Conservation (phyloP, 2,113 vertebrate genomes). For the Neotragus moschatus region DNA sequence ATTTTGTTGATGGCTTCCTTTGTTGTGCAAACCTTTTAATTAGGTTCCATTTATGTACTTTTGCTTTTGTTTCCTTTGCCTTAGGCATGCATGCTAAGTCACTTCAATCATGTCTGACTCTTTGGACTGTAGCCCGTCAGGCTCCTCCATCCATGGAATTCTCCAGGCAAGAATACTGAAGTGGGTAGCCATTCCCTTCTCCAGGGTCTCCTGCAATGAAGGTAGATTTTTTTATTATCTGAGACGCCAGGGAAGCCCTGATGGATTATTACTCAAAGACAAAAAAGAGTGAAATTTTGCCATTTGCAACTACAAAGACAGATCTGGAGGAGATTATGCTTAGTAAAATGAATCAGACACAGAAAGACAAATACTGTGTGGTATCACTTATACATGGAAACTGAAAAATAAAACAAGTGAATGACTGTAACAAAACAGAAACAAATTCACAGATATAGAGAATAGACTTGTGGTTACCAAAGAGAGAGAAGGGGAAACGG, state of each 20-base stretch:
- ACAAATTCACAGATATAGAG: not conserved
- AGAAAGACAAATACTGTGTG: not conserved
- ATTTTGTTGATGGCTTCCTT: not conserved
- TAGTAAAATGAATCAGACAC: not conserved
- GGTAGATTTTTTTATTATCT: not conserved
- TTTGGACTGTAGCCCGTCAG: not conserved
- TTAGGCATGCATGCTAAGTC: not conserved
- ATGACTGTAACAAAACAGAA: not conserved
- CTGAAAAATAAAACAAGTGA: not conserved
- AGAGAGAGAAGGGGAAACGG: not conserved
- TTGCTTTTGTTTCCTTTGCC: not conserved
- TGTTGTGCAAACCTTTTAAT: not conserved
- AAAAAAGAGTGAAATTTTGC: not conserved
- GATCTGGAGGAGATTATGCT: not conserved
- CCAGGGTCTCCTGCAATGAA: not conserved
- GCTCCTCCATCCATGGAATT: not conserved
- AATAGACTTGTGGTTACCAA: not conserved
- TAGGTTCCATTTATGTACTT: not conserved
- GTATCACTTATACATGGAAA: not conserved
- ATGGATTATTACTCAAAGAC: not conserved
- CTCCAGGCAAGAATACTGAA: not conserved
- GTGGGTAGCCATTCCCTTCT: not conserved
- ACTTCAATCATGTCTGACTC: not conserved
- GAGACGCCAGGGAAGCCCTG: fast-evolving
- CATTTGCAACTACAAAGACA: not conserved